Conservation (phyloP, 2,113 vertebrate genomes). For the Ictalurus furcatus region DNA sequence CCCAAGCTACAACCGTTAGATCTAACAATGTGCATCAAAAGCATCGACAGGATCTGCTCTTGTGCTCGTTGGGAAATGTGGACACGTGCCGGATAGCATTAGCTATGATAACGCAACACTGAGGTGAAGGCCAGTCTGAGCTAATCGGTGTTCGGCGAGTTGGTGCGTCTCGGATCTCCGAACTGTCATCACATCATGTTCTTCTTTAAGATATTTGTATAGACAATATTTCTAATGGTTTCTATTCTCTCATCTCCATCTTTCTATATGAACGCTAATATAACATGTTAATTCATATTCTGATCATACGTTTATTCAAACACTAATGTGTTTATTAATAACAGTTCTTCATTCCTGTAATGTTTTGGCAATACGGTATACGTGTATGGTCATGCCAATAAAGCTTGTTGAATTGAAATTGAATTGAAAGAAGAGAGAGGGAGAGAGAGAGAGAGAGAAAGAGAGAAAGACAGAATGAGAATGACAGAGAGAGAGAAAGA, state of each 20-base stretch:
- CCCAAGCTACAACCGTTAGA: not conserved
- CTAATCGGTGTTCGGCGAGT: conserved; percentile 2
- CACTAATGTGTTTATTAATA: too few relatives aligned
- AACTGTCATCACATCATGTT: conserved; percentile 27
- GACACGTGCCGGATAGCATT: conserved; percentile 27
- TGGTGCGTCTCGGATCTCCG: conserved; percentile 5
- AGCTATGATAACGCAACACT: not conserved
- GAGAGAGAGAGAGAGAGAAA: not conserved
- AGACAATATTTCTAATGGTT: too few relatives aligned
- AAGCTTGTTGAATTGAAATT: too few relatives aligned
- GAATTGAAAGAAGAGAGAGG: not conserved
- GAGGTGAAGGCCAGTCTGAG: conserved; percentile 28
- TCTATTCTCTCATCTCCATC: too few relatives aligned
- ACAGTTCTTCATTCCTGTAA: too few relatives aligned
- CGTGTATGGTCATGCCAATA: too few relatives aligned
- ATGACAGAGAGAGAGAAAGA: too few relatives aligned
- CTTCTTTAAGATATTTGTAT: too few relatives aligned
- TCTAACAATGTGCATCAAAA: conserved; percentile 11
- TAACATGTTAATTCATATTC: too few relatives aligned
- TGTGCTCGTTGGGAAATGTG: not conserved
- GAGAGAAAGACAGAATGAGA: not conserved
- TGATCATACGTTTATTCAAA: too few relatives aligned
- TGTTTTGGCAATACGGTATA: too few relatives aligned
- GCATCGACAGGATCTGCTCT: not conserved
- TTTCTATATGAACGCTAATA: too few relatives aligned